A percentile compares a stretch with the other conserved stretches of the same genome.
These are phyloP conservation scores for Hydrozoanthus gracilis DNA, from an alignment of 92 coral and sea anemone genomes.

Conservation along the genomic window DNA sequence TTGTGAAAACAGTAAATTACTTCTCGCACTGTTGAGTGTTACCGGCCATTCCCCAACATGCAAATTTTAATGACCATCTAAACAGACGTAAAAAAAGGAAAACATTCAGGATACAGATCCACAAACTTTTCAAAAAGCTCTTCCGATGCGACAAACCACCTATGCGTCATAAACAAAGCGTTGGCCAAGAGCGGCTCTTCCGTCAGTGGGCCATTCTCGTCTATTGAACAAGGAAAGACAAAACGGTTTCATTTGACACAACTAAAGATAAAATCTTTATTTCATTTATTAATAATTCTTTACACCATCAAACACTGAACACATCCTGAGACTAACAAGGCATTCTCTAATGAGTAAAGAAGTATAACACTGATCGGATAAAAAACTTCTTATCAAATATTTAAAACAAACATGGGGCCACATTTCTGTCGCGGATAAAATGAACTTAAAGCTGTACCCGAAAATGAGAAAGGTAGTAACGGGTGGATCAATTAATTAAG, in stretches of 20 bases:
- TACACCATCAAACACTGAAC: background rate
- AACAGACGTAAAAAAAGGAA: background rate
- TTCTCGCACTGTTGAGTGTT: background rate
- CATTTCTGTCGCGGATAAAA: background rate
- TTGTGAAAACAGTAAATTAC: slow-evolving; percentile 28
- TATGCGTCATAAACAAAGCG: slow-evolving; percentile 85
- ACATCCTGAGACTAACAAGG: background rate
- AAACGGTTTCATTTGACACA: background rate
- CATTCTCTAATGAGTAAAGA: background rate
- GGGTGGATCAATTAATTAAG: background rate
- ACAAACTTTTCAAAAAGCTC: slow-evolving; percentile 81
- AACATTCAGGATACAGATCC: slow-evolving; percentile 80
- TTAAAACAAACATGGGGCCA: background rate
- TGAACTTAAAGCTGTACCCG: background rate
- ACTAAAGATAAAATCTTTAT: background rate
- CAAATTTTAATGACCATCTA: background rate
- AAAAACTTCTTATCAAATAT: background rate
- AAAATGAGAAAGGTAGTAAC: background rate
- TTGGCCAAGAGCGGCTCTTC: slow-evolving; percentile 80
- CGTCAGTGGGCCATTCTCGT: slow-evolving; percentile 72
- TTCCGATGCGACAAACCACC: slow-evolving; percentile 91
- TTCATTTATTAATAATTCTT: no score
- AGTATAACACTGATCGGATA: background rate
- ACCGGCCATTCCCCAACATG: background rate
- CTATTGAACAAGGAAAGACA: slow-evolving; percentile 41